Evolutionary conservation across 2,113 vertebrate species (phyloP).

Genomic region (Psilopsiagon aymara): DNA sequence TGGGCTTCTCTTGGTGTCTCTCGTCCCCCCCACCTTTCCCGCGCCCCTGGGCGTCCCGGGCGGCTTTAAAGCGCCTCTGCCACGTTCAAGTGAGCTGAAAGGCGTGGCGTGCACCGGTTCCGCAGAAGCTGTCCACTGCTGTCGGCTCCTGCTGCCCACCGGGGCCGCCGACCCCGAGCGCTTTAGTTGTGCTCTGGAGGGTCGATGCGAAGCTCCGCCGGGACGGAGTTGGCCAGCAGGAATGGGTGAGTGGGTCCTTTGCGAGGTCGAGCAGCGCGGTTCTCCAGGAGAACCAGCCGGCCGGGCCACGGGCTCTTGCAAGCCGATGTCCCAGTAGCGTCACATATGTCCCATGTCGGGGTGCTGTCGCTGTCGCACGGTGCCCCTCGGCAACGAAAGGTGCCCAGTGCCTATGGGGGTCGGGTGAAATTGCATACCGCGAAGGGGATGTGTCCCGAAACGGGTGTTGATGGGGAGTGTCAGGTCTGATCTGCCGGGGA

Average conservation of each 20-base stretch:
- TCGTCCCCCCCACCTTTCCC: background rate
- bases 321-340: background rate
- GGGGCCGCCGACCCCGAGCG: background rate
- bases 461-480: background rate
- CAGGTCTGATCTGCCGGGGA: background rate
- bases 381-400: background rate
- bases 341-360: background rate
- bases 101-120: background rate
- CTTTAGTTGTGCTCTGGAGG: background rate
- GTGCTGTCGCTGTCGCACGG: background rate
- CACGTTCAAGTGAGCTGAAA: constrained; percentile 12
- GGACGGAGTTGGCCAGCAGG: background rate
- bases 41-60: background rate
- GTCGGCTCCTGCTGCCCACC: background rate
- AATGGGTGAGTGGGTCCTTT: background rate
- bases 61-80: constrained; percentile 19
- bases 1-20: no score
- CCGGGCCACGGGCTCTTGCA: background rate
- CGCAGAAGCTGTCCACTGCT: background rate
- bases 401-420: background rate
- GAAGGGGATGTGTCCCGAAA: background rate
- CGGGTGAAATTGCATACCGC: accelerated
- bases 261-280: no score
- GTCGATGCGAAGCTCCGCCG: accelerated
- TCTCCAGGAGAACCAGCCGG: no score